These are phyloP conservation scores for Cyprinus carpio DNA, from an alignment of 2,113 vertebrate genomes.

Conservation along the genomic window DNA sequence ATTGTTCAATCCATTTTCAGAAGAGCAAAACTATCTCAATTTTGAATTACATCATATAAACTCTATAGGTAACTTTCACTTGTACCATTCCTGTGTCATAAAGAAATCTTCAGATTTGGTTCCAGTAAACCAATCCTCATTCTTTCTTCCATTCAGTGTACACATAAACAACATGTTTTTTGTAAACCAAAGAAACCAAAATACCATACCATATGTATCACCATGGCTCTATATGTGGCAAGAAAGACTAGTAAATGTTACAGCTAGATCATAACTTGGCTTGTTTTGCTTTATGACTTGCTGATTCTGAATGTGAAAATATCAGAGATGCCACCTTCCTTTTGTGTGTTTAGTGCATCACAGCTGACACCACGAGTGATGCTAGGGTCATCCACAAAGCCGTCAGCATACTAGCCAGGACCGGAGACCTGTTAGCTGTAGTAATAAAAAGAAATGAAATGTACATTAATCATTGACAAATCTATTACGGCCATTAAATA, in stretches of 20 bases:
- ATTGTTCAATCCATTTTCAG: neutral
- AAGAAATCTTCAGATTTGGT: neutral
- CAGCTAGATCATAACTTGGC: neutral
- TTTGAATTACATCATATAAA: neutral
- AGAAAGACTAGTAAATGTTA: neutral
- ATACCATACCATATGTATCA: neutral
- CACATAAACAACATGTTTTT: neutral
- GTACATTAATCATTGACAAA: no score
- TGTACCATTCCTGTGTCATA: neutral
- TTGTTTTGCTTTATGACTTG: neutral
- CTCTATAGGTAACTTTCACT: neutral
- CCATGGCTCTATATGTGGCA: neutral
- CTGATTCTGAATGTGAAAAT: neutral
- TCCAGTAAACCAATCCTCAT: neutral
- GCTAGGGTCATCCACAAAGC: conserved; percentile 13
- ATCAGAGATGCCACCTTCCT: neutral
- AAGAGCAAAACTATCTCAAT: neutral
- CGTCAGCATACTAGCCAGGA: conserved; percentile 2
- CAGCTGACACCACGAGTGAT: conserved; percentile 4
- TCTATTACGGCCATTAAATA: no score
- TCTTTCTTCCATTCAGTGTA: neutral
- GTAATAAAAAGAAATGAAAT: neutral
- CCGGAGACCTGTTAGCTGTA: neutral
- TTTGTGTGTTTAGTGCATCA: conserved; percentile 16
- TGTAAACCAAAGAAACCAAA: neutral